These are phyloP conservation scores for zebrafish (Danio rerio) DNA, from an alignment of 2,113 vertebrate genomes.

Conservation along the genomic window GRCz12tu NC_133200.1:20553501-20554000, in stretches of 20 bases:
- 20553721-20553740: conserved; percentile 97
- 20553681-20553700: conserved; percentile 91
- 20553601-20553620: conserved; percentile 87
- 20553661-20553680: not conserved
- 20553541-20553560: conserved; percentile 93
- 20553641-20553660: no score
- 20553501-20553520: conserved; percentile 94
- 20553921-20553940: no score
- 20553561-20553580: conserved; percentile 99
- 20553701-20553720: conserved; percentile 97
- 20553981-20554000: no score
- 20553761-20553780: conserved; percentile 89
- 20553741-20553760: conserved; percentile 90
- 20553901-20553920: no score
- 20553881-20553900: no score
- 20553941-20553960: no score
- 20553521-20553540: conserved; percentile 98
- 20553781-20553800: conserved; percentile 92
- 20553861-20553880: no score
- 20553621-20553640: not conserved
- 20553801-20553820: conserved; percentile 75
- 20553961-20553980: no score
- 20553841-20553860: no score
- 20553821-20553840: no score
- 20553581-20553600: conserved; percentile 99